Evolutionary conservation across 2,113 vertebrate species (phyloP), one percentile per base, ranked within the genome.

Genomic region (Elaphurus davidianus): DNA sequence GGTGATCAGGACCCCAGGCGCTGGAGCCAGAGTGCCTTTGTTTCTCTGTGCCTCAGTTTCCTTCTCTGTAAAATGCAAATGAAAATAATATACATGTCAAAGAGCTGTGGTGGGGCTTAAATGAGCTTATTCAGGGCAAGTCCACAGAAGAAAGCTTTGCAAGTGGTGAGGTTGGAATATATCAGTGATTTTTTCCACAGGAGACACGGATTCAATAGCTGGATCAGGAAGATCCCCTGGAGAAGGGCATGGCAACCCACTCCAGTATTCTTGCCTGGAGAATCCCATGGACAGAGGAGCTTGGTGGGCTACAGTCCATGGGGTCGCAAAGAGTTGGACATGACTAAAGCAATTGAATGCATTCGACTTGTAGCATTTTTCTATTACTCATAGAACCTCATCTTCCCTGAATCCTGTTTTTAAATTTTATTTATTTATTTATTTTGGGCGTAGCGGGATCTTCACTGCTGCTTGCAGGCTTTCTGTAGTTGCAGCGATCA

Each of bases 391-490:
- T 43, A 76, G 21, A 43, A 43, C 23, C 40, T 76, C 40, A 43
- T 76, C 71, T 43, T 76, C 12, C 40, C 13, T 76, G 71, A 14
- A 14, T 15, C 12, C 71, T 27, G 36, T 43, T 27, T 76, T 43
- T 27, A 10, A 76, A 76, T 1, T 27, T 76, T 43, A 27, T 76
- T 43, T 27, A 13, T 74, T 25, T 74, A 27, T 76, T 76, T 76
- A 43, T 4, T 43, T 43, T 15, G 36, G 40, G 40, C 0, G 0
- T 23, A 6, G 71, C 0, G 8, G 71, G 40, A 43, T 43, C 23
- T 43, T 43, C 40, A 27, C 2, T 76, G 71, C 40, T 43, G 71
- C 23, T 2, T 76, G 23, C 6, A 76, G 40, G 23, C 71, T 43
- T 76, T 43, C 71, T 43, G 5, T 27, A 76, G 71, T 27, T 76